Conservation (phyloP, 2,888 invertebrate species). For the Alcis repandata region DNA sequence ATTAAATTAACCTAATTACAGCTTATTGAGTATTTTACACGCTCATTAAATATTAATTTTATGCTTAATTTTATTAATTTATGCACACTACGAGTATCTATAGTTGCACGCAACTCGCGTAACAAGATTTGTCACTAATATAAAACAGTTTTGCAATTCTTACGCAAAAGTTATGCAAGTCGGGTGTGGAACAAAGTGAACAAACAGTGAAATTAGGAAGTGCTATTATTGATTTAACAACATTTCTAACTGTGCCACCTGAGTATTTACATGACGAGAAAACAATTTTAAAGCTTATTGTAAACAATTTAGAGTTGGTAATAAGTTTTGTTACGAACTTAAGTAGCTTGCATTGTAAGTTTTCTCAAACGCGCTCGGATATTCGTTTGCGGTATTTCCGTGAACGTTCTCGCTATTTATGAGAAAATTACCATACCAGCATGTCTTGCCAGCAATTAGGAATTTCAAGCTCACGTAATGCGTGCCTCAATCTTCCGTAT, state of each 20-base stretch:
- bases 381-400: no score
- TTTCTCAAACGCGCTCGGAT: no score
- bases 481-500: no score
- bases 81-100: conserved; percentile 26
- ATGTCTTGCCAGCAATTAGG: no score
- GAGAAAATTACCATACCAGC: no score
- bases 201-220: conserved; percentile 34
- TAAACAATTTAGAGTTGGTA: neutral
- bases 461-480: no score
- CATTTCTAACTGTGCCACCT: conserved; percentile 27
- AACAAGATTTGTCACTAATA: conserved; percentile 40
- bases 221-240: conserved; percentile 28
- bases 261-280: conserved; percentile 5
- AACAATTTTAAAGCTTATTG: conserved; percentile 9
- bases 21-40: no score
- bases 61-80: conserved; percentile 32
- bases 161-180: conserved; percentile 34
- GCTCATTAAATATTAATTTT: conserved; percentile 20
- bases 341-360: no score
- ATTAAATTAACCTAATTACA: conserved; percentile 21
- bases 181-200: conserved; percentile 26
- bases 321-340: neutral
- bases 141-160: conserved; percentile 37
- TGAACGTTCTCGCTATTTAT: no score
- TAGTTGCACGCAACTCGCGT: conserved; percentile 33